Evolutionary conservation across 2,888 invertebrate species (phyloP).

Genomic region (Caenorhabditis plicata): DNA sequence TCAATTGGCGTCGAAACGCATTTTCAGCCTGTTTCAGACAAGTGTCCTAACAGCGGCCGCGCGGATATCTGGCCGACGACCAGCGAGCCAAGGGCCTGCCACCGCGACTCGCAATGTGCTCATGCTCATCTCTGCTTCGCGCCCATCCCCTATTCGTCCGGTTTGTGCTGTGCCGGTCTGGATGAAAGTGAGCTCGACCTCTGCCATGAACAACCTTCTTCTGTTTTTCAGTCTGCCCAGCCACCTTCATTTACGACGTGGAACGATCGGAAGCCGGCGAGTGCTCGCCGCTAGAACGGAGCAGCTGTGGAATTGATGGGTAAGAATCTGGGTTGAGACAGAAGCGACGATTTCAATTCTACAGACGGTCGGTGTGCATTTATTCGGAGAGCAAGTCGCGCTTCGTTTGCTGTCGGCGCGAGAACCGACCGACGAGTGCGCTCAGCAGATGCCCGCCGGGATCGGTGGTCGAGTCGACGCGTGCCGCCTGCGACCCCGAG

Average conservation of each 20-base stretch:
- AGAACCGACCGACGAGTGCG: constrained; percentile 28
- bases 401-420: constrained; percentile 56
- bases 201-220: not conserved
- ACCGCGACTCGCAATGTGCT: constrained; percentile 43
- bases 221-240: constrained; percentile 52
- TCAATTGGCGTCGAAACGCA: no score
- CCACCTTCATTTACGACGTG: constrained; percentile 48
- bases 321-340: constrained; percentile 2
- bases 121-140: constrained; percentile 35
- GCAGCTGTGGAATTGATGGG: constrained; percentile 32
- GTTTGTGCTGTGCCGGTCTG: constrained; percentile 46
- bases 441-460: constrained; percentile 36
- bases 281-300: constrained; percentile 49
- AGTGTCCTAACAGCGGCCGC: constrained; percentile 31
- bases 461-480: constrained; percentile 14
- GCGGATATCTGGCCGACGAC: constrained; percentile 31
- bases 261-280: constrained; percentile 35
- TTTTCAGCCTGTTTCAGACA: constrained; percentile 13
- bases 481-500: constrained; percentile 35
- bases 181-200: constrained; percentile 13
- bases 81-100: constrained; percentile 37
- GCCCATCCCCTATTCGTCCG: constrained; percentile 25
- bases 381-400: constrained; percentile 46
- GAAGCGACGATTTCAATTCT: not conserved
- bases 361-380: constrained; percentile 41